Percentiles rank a stretch among this genome's conserved stretches.
Evolutionary conservation across 2,888 invertebrate genomes (phyloP).

Genomic region (Sinotaia quadrata): DNA sequence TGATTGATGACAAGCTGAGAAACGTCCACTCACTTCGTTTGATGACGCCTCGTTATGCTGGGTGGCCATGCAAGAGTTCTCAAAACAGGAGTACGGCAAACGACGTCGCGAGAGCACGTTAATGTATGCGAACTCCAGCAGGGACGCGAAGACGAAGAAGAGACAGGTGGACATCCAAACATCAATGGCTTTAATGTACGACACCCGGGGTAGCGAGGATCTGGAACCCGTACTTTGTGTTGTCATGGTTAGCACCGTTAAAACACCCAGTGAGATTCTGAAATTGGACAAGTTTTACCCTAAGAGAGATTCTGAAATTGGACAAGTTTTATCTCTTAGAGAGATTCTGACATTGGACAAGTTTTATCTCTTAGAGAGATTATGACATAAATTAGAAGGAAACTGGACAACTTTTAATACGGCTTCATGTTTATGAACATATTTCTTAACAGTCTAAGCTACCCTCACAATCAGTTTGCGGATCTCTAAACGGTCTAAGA

Average conservation of each 20-base stretch:
- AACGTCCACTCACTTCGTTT: background rate
- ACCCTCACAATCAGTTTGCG: no score
- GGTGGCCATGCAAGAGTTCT: background rate
- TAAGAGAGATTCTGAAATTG: background rate
- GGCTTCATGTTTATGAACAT: no score
- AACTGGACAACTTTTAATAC: no score
- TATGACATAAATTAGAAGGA: no score
- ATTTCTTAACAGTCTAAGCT: no score
- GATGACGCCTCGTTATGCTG: constrained; percentile 5
- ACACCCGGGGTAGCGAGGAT: constrained; percentile 57
- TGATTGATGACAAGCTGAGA: no score
- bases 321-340: background rate
- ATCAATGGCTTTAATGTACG: constrained; percentile 58
- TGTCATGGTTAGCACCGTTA: constrained; percentile 63
- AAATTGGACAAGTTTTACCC: background rate
- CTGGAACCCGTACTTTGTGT: constrained; percentile 60
- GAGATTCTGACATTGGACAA: background rate
- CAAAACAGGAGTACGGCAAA: constrained; percentile 33
- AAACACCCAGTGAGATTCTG: constrained; percentile 51
- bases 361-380: background rate
- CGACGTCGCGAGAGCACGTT: constrained; percentile 49
- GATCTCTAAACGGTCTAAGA: no score
- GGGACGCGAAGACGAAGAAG: constrained; percentile 53
- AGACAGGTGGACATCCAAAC: constrained; percentile 59
- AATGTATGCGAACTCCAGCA: constrained; percentile 58